Conservation (phyloP, 64 coral and sea anemone species). For the Montipora foliosa region DNA sequence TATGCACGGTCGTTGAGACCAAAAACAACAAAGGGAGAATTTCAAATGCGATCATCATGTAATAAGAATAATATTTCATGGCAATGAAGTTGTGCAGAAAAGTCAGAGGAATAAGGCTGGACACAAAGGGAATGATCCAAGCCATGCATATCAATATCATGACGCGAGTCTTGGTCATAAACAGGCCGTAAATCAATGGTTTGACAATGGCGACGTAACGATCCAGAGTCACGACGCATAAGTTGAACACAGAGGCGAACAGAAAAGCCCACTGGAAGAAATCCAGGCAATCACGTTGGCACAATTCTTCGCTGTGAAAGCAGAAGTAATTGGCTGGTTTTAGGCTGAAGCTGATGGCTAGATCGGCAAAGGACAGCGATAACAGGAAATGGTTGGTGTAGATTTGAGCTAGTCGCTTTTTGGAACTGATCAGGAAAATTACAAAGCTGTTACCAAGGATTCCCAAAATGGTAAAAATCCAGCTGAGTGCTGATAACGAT, state of each 20-base stretch:
- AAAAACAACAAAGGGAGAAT: background rate
- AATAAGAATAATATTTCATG: background rate
- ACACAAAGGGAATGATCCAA: slow-evolving; percentile 2
- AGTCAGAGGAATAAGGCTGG: background rate
- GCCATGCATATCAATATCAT: background rate
- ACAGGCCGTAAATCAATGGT: background rate
- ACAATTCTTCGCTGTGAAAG: background rate
- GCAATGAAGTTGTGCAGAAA: background rate
- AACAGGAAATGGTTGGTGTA: slow-evolving; percentile 13
- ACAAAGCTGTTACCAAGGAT: slow-evolving; percentile 1
- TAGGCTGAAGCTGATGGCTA: background rate
- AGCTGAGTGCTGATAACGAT: background rate
- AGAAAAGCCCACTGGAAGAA: slow-evolving; percentile 19
- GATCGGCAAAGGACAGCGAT: slow-evolving; percentile 12
- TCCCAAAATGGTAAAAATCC: background rate
- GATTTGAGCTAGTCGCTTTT: background rate
- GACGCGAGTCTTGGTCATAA: background rate
- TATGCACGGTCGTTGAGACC: background rate
- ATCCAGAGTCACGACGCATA: background rate
- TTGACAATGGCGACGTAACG: slow-evolving; percentile 18
- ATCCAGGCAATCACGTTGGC: background rate
- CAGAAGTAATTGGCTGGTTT: background rate
- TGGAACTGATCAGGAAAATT: slow-evolving; percentile 4
- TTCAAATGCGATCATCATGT: background rate
- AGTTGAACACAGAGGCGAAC: background rate